Evolutionary conservation across 2,888 invertebrate species (phyloP), one percentile per base, ranked within the genome.

Genomic region (Hartigia nigra): DNA sequence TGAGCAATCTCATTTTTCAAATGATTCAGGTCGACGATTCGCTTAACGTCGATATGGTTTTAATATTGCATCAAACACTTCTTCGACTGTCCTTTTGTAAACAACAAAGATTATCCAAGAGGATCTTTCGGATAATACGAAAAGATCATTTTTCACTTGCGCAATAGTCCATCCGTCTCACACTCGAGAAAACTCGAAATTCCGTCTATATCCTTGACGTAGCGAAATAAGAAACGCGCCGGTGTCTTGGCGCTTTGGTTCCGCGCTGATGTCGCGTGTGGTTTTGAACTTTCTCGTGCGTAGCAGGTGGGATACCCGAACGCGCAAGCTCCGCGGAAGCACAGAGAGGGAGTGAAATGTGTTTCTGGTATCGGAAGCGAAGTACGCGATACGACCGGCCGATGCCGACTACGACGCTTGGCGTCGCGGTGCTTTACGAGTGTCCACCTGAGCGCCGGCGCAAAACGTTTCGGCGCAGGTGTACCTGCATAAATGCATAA

Each of bases 321-420:
- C 74, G 74, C 74, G 39, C 70, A 55, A 74, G 31, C 75, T 77
- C 78, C 78, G 80, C 78, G 80, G 55, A 34, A 72, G 55, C 55
- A 55, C 55, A 55, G 55, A 55, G 55, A 55, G 55, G 55, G 55
- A 55, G 55, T 3, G 55, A 55, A 55, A 55, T 1, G 23, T 23
- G 55, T 23, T 55, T 55, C 23, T 9, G 23, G 55, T 23, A 55
- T 55, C 76, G 74, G 79, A 74, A 77, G 35, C 39, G 83, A 84
- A 87, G 88, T 86, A 87, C 81, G 81, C 88, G 86, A 84, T 87
- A 87, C 88, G 89, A 88, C 86, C 88, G 89, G 87, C 87, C 86
- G 88, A 86, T 89, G 89, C 89, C 88, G 89, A 90, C 90, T 90
- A 89, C 88, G 88, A 88, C 84, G 86, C 85, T 83, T 82, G 83